Evolutionary conservation across 2,113 vertebrate species (phyloP).

Genomic region (Colinus virginianus): DNA sequence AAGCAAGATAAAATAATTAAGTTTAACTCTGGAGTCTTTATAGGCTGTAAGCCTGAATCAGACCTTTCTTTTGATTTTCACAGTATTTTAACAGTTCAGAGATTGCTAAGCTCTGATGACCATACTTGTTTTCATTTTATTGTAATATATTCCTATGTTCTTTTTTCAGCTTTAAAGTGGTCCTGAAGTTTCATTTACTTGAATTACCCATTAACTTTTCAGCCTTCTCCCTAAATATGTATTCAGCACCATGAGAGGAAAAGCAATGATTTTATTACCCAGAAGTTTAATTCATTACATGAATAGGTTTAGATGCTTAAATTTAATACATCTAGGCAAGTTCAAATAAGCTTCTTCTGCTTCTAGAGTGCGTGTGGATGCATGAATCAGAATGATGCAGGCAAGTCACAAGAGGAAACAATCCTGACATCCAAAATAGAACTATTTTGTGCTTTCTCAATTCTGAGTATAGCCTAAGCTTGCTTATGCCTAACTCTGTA

Average conservation of each 20-base stretch:
- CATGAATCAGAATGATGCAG: background rate
- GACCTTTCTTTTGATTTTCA: background rate
- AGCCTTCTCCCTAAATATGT: background rate
- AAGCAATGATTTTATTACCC: background rate
- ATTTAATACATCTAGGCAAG: background rate
- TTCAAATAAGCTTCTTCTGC: background rate
- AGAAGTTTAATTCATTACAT: background rate
- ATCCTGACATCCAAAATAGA: background rate
- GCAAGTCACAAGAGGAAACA: background rate
- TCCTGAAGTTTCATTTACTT: background rate
- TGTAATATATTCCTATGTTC: background rate
- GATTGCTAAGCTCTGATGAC: background rate
- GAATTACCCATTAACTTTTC: background rate
- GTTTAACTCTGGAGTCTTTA: background rate
- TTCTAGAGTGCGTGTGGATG: background rate
- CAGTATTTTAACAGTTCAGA: background rate
- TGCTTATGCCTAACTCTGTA: background rate
- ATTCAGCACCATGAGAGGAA: background rate
- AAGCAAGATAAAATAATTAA: background rate
- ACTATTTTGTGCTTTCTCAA: background rate
- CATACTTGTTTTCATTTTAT: background rate
- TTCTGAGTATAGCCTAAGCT: background rate
- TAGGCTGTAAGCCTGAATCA: background rate
- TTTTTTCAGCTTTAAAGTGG: background rate
- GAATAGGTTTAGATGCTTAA: background rate